phyloP scores from a whole-genome alignment of 2,888 invertebrate genomes.

The Euproctis similis region DNA sequence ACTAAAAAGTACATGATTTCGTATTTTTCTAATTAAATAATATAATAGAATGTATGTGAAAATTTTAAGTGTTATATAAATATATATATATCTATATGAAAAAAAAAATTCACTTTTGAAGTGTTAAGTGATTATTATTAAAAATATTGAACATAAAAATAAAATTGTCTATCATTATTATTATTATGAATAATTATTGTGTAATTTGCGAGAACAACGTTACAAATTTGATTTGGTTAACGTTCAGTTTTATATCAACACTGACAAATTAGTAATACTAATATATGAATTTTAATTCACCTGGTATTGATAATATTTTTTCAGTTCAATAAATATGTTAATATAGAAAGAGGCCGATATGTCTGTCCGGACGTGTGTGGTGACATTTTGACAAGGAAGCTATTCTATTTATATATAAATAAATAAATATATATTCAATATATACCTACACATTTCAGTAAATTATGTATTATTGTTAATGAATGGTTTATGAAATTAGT shows the following conservation, averaged over 20 bases:
- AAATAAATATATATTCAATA: too few species aligned
- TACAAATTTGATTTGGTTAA: slow-evolving; percentile 61
- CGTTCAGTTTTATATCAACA: too few species aligned
- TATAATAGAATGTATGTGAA: slow-evolving; percentile 59
- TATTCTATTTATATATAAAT: slow-evolving; percentile 11
- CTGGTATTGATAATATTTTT: not conserved
- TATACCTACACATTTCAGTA: slow-evolving; percentile 1
- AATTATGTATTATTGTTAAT: slow-evolving; percentile 10
- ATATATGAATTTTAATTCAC: slow-evolving; percentile 13
- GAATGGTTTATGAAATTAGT: slow-evolving; percentile 35
- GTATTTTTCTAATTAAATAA: slow-evolving; percentile 70
- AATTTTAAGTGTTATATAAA: slow-evolving; percentile 44
- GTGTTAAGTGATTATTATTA: slow-evolving; percentile 53
- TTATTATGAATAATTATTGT: slow-evolving; percentile 43
- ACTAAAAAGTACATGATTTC: slow-evolving; percentile 73
- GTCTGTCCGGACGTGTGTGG: not conserved
- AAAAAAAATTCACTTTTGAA: slow-evolving; percentile 61
- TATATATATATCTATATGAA: too few species aligned
- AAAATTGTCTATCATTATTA: too few species aligned
- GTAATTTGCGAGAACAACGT: slow-evolving; percentile 42
- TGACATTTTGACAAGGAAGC: slow-evolving; percentile 15
- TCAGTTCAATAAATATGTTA: not conserved
- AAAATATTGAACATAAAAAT: slow-evolving; percentile 36
- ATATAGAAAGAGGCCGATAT: slow-evolving; percentile 3
- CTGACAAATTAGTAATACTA: slow-evolving; percentile 24